Evolutionary conservation across 2,888 invertebrate genomes (phyloP).

Genomic region (Apocheima hispidaria): DNA sequence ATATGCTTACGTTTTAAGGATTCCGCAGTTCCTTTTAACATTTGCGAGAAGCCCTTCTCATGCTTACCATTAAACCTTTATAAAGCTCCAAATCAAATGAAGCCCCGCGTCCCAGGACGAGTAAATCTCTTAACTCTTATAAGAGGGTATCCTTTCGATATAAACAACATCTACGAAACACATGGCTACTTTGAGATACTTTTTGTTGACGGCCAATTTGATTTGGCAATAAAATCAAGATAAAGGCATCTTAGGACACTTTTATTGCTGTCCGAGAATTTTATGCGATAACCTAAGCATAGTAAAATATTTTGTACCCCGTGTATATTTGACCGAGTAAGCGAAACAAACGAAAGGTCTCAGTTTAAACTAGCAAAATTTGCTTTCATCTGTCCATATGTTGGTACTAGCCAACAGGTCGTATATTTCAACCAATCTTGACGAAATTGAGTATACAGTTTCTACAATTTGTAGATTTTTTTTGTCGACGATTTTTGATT

Average conservation of each 20-base stretch:
- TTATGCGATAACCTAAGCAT: conserved; percentile 23
- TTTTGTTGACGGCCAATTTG: conserved; percentile 61
- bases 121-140: conserved; percentile 62
- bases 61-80: conserved; percentile 20
- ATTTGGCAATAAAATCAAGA: conserved; percentile 61
- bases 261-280: conserved; percentile 51
- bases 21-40: conserved; percentile 3
- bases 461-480: too few species aligned
- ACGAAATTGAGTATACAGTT: too few species aligned
- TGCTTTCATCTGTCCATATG: too few species aligned
- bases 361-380: too few species aligned
- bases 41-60: conserved; percentile 14
- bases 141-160: conserved; percentile 59
- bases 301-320: conserved; percentile 6
- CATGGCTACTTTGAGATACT: conserved; percentile 56
- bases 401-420: too few species aligned
- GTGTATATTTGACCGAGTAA: too few species aligned
- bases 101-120: conserved; percentile 46
- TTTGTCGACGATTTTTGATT: too few species aligned
- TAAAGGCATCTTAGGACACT: conserved; percentile 45
- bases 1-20: conserved; percentile 10
- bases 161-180: conserved; percentile 64
- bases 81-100: conserved; percentile 56
- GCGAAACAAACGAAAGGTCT: too few species aligned
- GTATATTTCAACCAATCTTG: too few species aligned